Evolutionary conservation across 2,113 vertebrate genomes (phyloP), one percentile per base, ranked within the genome.

Genomic region (Phrynosoma platyrhinos): DNA sequence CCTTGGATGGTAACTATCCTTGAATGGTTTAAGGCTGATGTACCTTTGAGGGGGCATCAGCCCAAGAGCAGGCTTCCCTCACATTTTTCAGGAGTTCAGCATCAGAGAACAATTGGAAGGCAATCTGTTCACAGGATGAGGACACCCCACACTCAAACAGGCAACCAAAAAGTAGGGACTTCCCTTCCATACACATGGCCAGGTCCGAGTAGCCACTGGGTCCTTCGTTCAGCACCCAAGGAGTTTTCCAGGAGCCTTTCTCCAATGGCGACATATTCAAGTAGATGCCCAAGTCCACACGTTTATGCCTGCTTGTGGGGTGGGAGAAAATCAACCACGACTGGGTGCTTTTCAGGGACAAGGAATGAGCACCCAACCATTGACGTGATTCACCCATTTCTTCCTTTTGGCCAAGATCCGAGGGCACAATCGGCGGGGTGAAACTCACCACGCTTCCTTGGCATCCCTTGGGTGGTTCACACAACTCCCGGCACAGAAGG

Each of bases 361-460:
- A 68, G 7, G 66, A 9, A 68, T 27, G 18, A 16, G 7, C 21
- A 27, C 66, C 23, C 25, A 25, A 25, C 7, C 7, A 3, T 25
- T 68, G 58, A 62, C 3, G 66, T 68, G 20, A 27, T 27, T 68
- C 66, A 25, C 23, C 66, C 66, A 13, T 20, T 2, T 25, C 77
- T 8, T 5, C 7, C 21, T 5, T 25, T 8, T 9, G 83, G 74
- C 79, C 42, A 23, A 25, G 40, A 52, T 83, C 81, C 4, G 18
- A 62, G 76, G 27, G 58, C 58, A 2, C 18, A 0, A 92, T 92
- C 32, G 0, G 5, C 1, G 97, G 93, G 0, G 77, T 72, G n/a
- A 99, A 99, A 89, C 97, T 97, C 53, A 99, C 94, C 62, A 99
- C 96, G 64, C 98, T 99, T 69, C 99, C 99, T 55, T 99, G 98